phyloP scores from a whole-genome alignment of 1,140 invertebrate genomes.

The Euschistus heros region DNA sequence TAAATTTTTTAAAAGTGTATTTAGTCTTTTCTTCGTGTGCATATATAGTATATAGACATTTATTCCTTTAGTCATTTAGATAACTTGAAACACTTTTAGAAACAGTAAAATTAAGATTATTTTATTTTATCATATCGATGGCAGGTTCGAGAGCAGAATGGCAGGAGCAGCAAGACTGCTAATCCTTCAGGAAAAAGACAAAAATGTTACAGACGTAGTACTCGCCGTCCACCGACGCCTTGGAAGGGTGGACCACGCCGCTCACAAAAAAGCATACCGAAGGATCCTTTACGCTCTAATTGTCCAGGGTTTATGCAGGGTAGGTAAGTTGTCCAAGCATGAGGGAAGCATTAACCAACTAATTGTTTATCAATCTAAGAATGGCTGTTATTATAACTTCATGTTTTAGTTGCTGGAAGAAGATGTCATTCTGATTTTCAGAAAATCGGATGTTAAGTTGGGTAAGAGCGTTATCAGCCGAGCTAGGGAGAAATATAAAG shows the following conservation, averaged over 20 bases:
- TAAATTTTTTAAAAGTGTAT: too few species aligned
- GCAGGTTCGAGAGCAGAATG: too few species aligned
- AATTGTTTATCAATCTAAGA: too few species aligned
- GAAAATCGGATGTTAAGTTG: neutral
- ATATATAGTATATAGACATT: too few species aligned
- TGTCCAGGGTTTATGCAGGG: conserved; percentile 6
- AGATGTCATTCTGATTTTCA: conserved; percentile 5
- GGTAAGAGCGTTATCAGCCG: neutral
- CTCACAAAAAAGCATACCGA: neutral
- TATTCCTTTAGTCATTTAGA: too few species aligned
- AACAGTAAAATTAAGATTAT: too few species aligned
- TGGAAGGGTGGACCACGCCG: neutral
- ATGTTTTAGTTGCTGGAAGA: conserved; percentile 13
- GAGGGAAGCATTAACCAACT: too few species aligned
- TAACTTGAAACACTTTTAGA: too few species aligned
- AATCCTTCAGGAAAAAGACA: neutral
- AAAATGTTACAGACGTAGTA: neutral
- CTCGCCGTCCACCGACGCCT: neutral
- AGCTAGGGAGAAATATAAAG: neutral
- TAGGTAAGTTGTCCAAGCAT: neutral
- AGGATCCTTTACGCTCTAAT: conserved; percentile 8
- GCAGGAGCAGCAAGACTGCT: neutral
- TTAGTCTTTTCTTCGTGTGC: too few species aligned
- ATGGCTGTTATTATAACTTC: too few species aligned
- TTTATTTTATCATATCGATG: too few species aligned